Base-by-base conservation (phyloP, 2,888 invertebrate species). In the Pollenia labialis region DNA sequence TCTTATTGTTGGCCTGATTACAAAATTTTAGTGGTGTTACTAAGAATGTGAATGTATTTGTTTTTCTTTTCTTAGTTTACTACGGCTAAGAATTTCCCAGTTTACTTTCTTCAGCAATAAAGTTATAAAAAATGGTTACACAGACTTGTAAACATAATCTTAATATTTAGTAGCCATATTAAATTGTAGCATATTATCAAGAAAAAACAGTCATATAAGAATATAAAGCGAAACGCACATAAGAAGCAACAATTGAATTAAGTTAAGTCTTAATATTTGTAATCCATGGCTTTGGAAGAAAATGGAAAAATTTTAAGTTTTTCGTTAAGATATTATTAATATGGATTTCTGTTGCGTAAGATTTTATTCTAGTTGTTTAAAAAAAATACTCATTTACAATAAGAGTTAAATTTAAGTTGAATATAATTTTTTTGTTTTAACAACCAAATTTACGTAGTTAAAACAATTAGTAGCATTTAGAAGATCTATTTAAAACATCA, bases 81-180 rank as follows among this genome's bases (percentile, higher is more conserved):
- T 76, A 69, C 76, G 75, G 75, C 69, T 76, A 76, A 82, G 68
- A 69, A 81, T 75, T 60, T 75, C 44, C 18, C 7, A 75, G 56
- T 68, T 60, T 52, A 75, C 42, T 74, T n/a, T 46, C 56, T 68
- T 58, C 18, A 18, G 54, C 18, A 64, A 54, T 62, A 44, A 58
- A 56, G 32, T 18, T 48, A 40, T 46, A 44, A 46, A 44, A 44
- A 18, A 11, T 44, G 44, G 16, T 46, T 66, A 23, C 44, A 71
- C 32, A 16, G 12, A 54, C 9, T 18, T 54, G 4, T 18, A 12
- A 9, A 60, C 12, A n/a, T 9, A 60, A 42, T 18, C 60, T 42
- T 62, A 62, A 62, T 62, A 60, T 60, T 23, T 2, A 23, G 23
- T 23, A 14, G 71, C 62, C 32, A 42, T 12, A 46, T 68, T 40